phyloP scores from a whole-genome alignment of 2,797 vertebrate genomes.

The Cebuella pygmaea region DNA sequence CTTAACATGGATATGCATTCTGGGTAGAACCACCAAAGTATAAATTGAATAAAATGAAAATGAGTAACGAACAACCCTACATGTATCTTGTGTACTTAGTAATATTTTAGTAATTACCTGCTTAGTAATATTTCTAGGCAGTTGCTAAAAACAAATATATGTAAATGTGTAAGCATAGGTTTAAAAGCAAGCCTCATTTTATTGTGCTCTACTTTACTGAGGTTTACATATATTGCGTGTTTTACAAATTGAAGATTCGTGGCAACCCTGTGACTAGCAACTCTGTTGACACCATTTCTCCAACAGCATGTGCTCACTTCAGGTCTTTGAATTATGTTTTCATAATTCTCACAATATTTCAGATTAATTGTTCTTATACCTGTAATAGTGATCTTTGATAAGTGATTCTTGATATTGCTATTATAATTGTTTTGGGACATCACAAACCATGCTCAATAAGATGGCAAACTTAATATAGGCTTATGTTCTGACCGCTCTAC shows the following conservation, averaged over 20 bases:
- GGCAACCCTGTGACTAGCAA: background rate
- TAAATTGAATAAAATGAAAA: background rate
- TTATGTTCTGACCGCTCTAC: background rate
- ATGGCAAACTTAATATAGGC: background rate
- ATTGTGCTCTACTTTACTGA: background rate
- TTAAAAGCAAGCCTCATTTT: background rate
- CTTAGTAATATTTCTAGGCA: background rate
- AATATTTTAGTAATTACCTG: background rate
- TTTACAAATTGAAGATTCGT: background rate
- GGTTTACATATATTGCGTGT: background rate
- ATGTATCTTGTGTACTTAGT: background rate
- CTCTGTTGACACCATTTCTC: background rate
- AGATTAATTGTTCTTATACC: background rate
- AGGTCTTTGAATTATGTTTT: background rate
- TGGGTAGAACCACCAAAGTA: background rate
- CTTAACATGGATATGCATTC: background rate
- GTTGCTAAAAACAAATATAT: background rate
- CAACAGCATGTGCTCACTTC: background rate
- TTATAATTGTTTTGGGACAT: background rate
- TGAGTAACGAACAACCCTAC: background rate
- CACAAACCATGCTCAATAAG: background rate
- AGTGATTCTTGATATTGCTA: background rate
- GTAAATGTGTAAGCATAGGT: background rate
- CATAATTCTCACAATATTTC: background rate
- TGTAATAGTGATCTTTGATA: background rate